Base-by-base conservation (phyloP, 2,113 vertebrate species). In the Myiagra hebetior region DNA sequence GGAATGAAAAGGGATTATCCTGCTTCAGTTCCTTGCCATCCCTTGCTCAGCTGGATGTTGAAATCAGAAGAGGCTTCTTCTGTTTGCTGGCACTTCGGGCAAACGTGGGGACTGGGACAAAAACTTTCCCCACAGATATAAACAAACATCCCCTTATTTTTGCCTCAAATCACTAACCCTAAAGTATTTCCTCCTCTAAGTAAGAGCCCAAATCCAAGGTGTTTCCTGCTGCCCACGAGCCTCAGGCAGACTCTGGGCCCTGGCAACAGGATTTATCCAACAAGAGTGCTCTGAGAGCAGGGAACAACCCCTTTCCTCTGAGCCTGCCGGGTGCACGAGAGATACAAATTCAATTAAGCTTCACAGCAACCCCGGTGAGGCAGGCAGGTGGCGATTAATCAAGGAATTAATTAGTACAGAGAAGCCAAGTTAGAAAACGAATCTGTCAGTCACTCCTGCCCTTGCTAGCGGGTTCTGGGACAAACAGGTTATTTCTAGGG, bases 1-100 rank as follows among this genome's bases (percentile, higher is more conserved):
- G 93, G 84, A 92, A 73, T 47, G 41, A 76, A 76, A 83, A 42
- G 75, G 89, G 53, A 95, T 94, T 69, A 22, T 77, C 86, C 72
- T 3, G 9, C 3, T 6, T 39, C 7, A 1, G 24, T 33, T 70
- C 76, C 76, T 92, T 41, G 37, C 44, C 57, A 41, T 35, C 83
- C 5, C 42, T 63, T 72, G 22, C 47, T 93, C 21, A 35, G 35
- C 30, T 28, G 31, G 17, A 7, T 3, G 60, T 9, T 62, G 63
- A 49, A 73, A 41, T 8, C 6, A 0, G 6, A 60, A 0, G 6
- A 60, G 41, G 28, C 9, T 68, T 52, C 35, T 12, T 11, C 75
- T 68, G 37, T 62, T 22, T 67, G 46, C 55, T 28, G 69, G 22
- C 31, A 8, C 55, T 70, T 77, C 9, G 35, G 35, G 46, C 57